These are phyloP conservation scores for Gerris lacustris DNA, from an alignment of 2,888 invertebrate genomes.

Conservation along the genomic window DNA sequence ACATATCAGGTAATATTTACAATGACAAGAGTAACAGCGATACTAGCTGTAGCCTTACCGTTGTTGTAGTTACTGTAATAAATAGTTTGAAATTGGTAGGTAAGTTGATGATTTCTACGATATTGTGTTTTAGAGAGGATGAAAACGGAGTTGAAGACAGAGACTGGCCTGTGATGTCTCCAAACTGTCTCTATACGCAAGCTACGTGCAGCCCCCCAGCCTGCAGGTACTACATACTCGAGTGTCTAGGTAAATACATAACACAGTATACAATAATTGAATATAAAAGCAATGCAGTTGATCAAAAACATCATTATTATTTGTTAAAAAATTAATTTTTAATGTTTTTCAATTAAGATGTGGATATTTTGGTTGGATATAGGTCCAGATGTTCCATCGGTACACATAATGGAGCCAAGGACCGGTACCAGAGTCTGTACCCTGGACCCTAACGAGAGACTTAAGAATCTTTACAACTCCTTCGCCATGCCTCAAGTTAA, in stretches of 20 bases:
- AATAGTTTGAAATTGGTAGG: too few species aligned
- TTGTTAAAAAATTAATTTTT: too few species aligned
- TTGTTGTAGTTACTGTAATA: too few species aligned
- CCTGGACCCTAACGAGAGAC: constrained; percentile 54
- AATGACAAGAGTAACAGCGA: too few species aligned
- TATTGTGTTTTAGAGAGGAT: too few species aligned
- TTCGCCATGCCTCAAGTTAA: constrained; percentile 65
- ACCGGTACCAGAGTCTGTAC: constrained; percentile 47
- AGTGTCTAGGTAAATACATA: constrained; percentile 52
- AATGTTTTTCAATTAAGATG: too few species aligned
- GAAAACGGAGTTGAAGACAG: not conserved
- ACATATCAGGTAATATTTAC: too few species aligned
- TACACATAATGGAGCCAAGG: constrained; percentile 45
- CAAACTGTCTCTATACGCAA: constrained; percentile 30
- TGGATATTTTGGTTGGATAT: not conserved
- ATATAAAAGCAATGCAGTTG: too few species aligned
- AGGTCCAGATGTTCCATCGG: constrained; percentile 55
- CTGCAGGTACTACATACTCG: constrained; percentile 49
- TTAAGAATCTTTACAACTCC: constrained; percentile 49
- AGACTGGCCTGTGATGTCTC: constrained; percentile 26
- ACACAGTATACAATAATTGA: too few species aligned
- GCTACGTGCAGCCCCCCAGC: constrained; percentile 32
- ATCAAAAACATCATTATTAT: too few species aligned
- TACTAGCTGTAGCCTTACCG: too few species aligned
- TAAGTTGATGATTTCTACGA: too few species aligned